Conservation (phyloP, 2,797 vertebrate genomes). For the Sandelia bainsii region DNA sequence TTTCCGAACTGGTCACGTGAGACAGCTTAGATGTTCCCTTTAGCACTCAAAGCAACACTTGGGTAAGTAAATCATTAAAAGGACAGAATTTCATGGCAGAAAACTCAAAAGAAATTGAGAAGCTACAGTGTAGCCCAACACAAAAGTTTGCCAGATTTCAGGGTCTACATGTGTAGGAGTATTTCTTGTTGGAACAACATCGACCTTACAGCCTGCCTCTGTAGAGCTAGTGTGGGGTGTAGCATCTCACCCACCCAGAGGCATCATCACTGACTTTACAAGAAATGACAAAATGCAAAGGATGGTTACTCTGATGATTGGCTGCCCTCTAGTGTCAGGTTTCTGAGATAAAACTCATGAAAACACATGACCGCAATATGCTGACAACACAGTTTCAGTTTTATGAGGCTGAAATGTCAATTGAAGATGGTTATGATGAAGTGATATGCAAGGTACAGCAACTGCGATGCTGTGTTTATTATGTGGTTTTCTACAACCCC, state of each 20-base stretch:
- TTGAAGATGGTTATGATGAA: not conserved
- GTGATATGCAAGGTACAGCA: not conserved
- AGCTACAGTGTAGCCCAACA: not conserved
- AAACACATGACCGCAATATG: not conserved
- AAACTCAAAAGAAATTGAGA: not conserved
- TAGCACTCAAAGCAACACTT: conserved; percentile 16
- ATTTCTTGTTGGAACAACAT: not conserved
- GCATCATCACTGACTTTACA: conserved; percentile 12
- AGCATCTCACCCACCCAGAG: not conserved
- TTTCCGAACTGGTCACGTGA: conserved; percentile 66
- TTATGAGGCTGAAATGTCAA: not conserved
- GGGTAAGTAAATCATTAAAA: not conserved
- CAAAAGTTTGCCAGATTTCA: not conserved
- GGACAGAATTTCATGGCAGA: not conserved
- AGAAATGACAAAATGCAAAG: not conserved
- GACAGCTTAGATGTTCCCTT: conserved; percentile 41
- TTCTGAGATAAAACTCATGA: not conserved
- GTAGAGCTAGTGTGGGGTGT: not conserved
- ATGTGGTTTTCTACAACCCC: not conserved
- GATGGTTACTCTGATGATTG: not conserved
- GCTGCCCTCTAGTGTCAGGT: conserved; percentile 69
- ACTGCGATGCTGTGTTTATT: no score
- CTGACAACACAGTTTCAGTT: conserved; percentile 2
- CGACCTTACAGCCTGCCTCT: not conserved
- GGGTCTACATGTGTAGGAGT: no score